Evolutionary conservation across 2,113 vertebrate genomes (phyloP), one percentile per base, ranked within the genome.

Genomic region (Taurulus bubalis): DNA sequence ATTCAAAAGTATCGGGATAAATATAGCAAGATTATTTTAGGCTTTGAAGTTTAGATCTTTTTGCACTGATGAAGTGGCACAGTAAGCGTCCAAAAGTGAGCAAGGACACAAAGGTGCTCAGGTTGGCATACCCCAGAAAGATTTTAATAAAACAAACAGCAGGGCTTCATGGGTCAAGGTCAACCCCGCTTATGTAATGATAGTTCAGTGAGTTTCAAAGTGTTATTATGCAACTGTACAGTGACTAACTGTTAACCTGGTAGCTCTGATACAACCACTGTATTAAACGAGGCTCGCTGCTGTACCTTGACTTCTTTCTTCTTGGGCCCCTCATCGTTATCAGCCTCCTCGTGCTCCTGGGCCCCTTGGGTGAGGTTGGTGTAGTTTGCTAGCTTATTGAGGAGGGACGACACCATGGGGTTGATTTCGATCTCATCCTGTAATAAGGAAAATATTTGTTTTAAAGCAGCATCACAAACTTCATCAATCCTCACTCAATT

Each of bases 341-440:
- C 95, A 1, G 94, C 97, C 85, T 97, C 97, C 92, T 99, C 98
- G 0, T 99, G 98, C 80, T 99, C 98, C 55, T 96, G 95, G 26
- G 97, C 98, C 24, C 98, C 98, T 93, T 99, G 98, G 74, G 96
- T 96, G 78, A 99, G 94, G 84, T 99, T 99, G 45, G 98, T 99
- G 91, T 99, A 99, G 92, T 98, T 99, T 26, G 97, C 97, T 82
- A 99, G 93, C 89, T 98, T 99, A 86, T 97, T 97, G 88, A 99
- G 97, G 79, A 99, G 95, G 0, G 98, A 98, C 5, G 98, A 98
- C 87, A 99, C 98, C 98, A 99, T 99, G 82, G 98, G 98, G 85
- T 98, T 97, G 88, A 97, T 99, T 91, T 99, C 98, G 97, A 99
- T 98, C 89, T 99, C 98, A 81, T 99, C 98, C 98, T 99, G 92